Evolutionary conservation across 2,797 vertebrate genomes (phyloP).

Genomic region (Sebastes melanostomus): DNA sequence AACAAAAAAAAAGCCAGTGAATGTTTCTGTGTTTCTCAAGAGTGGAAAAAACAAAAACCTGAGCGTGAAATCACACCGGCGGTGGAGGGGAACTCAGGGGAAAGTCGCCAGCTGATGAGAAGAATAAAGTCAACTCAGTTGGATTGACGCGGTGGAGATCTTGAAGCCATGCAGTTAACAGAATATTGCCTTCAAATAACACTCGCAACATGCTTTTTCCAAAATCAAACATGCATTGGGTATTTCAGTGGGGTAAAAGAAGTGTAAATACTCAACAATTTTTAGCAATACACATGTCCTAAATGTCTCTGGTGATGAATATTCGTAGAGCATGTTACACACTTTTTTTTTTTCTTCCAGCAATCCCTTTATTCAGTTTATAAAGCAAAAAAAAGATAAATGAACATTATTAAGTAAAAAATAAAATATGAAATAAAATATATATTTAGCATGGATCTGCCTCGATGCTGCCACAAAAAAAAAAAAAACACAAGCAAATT

Average conservation of each 20-base stretch:
- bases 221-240: constrained; percentile 81
- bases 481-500: constrained; percentile 67
- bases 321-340: constrained; percentile 69
- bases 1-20: constrained; percentile 40
- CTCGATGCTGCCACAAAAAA: constrained; percentile 42
- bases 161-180: constrained; percentile 81
- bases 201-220: constrained; percentile 79
- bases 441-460: constrained; percentile 66
- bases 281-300: constrained; percentile 68
- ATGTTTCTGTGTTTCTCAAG: constrained; percentile 39
- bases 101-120: constrained; percentile 48
- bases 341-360: constrained; percentile 35
- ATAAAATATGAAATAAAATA: constrained; percentile 72
- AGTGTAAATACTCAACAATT: constrained; percentile 68
- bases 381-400: constrained; percentile 61
- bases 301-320: constrained; percentile 61
- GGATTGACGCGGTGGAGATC: constrained; percentile 62
- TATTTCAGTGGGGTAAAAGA: constrained; percentile 62
- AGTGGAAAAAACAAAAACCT: constrained; percentile 67
- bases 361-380: constrained; percentile 61
- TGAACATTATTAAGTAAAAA: constrained; percentile 63
- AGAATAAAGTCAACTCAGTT: constrained; percentile 55
- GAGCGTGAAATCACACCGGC: constrained; percentile 61
- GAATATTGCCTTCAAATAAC: constrained; percentile 78
- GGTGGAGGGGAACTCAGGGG: neutral